Conservation (phyloP, 2,888 invertebrate genomes). For the Acleris sparsana region DNA sequence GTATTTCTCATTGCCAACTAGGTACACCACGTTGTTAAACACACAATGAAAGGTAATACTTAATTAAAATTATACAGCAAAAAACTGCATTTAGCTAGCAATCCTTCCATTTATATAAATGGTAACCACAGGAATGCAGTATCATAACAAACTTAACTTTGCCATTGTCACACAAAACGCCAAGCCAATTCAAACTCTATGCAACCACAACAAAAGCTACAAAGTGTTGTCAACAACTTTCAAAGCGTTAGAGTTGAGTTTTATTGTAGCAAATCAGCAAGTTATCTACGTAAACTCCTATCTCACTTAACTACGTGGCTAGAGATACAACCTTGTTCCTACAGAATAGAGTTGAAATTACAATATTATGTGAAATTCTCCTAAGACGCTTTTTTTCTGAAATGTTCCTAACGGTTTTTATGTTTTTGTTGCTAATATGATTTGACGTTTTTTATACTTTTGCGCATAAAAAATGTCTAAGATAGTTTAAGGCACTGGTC, state of each 20-base stretch:
- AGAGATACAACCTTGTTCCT: background rate
- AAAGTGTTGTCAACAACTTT: background rate
- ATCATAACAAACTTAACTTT: conserved; percentile 11
- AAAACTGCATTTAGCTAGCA: background rate
- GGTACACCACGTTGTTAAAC: background rate
- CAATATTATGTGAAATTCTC: too few species aligned
- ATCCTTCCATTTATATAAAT: conserved; percentile 22
- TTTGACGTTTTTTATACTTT: conserved; percentile 25
- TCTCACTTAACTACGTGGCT: background rate
- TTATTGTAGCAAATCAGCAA: conserved; percentile 14
- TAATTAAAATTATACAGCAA: background rate
- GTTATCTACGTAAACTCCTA: conserved; percentile 8
- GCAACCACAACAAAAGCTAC: background rate
- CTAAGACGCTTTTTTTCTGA: background rate
- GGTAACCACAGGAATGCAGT: conserved; percentile 31
- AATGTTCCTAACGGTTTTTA: conserved; percentile 32
- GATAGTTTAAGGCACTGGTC: too few species aligned
- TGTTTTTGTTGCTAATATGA: conserved; percentile 6
- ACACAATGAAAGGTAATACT: background rate
- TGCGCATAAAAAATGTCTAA: conserved; percentile 28
- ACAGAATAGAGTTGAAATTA: conserved; percentile 1
- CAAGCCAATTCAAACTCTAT: conserved; percentile 4
- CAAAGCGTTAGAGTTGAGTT: conserved; percentile 1
- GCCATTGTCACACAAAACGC: background rate
- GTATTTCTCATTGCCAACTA: too few species aligned